Evolutionary conservation across 1,140 invertebrate species (phyloP).

Genomic region (Drosophila lacteicornis): DNA sequence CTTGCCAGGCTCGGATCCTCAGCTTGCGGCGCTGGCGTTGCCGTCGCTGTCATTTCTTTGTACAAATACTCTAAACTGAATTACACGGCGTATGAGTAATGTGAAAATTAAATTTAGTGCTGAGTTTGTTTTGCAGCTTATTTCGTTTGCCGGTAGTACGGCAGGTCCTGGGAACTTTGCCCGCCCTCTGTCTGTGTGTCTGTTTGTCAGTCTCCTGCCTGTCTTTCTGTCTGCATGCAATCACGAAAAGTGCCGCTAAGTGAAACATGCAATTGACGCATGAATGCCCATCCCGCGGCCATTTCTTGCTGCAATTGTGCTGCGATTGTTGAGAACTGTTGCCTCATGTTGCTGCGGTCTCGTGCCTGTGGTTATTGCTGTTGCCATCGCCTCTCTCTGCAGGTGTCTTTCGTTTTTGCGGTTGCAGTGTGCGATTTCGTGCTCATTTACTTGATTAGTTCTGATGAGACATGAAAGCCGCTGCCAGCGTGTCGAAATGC

Average conservation of each 20-base stretch:
- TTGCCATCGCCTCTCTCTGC: conserved; percentile 29
- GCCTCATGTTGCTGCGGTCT: conserved; percentile 47
- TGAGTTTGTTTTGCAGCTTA: conserved; percentile 74
- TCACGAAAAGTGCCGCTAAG: conserved; percentile 81
- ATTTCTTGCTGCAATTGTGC: conserved; percentile 53
- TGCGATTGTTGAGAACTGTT: conserved; percentile 44
- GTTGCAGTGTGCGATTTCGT: conserved; percentile 69
- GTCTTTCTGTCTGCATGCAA: conserved; percentile 66
- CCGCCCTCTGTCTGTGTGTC: conserved; percentile 1
- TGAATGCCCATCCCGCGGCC: conserved; percentile 68
- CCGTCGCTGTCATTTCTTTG: conserved; percentile 81
- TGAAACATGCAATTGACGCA: conserved; percentile 83
- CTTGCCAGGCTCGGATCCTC: conserved; percentile 44
- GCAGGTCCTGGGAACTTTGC: conserved; percentile 7
- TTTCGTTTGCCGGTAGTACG: conserved; percentile 48
- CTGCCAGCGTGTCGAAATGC: conserved; percentile 70
- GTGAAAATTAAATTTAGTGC: conserved; percentile 83
- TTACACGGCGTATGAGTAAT: conserved; percentile 84
- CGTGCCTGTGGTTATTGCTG: conserved; percentile 52
- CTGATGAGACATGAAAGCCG: conserved; percentile 79
- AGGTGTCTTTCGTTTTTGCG: conserved; percentile 71
- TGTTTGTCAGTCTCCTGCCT: conserved; percentile 5
- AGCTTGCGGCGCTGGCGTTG: conserved; percentile 7
- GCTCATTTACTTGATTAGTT: conserved; percentile 83
- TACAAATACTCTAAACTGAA: conserved; percentile 84